Evolutionary conservation across 64 coral and sea anemone genomes (phyloP).

Genomic region (Pocillopora damicornis): DNA sequence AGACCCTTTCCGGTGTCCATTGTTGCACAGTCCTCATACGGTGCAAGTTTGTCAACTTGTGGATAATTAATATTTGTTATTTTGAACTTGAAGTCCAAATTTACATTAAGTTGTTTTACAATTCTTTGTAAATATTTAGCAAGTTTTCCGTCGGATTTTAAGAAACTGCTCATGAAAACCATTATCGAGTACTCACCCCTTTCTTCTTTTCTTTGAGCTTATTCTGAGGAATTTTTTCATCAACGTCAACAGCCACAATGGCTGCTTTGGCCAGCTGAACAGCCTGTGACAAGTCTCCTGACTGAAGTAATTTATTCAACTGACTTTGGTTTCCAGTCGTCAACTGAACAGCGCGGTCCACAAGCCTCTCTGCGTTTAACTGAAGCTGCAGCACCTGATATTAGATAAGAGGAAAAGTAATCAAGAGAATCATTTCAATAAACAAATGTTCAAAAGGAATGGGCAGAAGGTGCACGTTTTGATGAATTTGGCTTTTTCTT

Average conservation of each 20-base stretch:
- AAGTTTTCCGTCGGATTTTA: too few relatives aligned
- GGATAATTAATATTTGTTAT: too few relatives aligned
- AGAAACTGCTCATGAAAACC: too few relatives aligned
- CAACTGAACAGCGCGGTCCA: not conserved
- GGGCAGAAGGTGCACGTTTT: too few relatives aligned
- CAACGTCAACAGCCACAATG: constrained; percentile 11
- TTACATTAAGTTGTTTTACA: too few relatives aligned
- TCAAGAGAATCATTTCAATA: not conserved
- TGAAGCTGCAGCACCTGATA: constrained; percentile 11
- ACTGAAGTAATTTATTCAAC: constrained; percentile 28
- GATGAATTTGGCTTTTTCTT: too few relatives aligned
- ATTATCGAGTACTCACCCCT: not conserved
- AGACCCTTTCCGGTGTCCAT: too few relatives aligned
- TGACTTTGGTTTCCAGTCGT: constrained; percentile 14
- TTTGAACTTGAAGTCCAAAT: too few relatives aligned
- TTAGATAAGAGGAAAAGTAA: not conserved
- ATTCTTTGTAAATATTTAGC: too few relatives aligned
- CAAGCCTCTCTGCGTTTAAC: not conserved
- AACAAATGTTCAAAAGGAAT: not conserved
- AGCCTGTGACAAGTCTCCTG: constrained; percentile 15
- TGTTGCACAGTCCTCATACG: too few relatives aligned
- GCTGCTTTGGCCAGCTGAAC: constrained; percentile 19
- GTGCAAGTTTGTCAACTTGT: too few relatives aligned
- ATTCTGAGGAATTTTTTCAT: not conserved
- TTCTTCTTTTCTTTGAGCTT: not conserved